phyloP scores from a whole-genome alignment of 2,113 vertebrate species.

The Synodontis membranacea region DNA sequence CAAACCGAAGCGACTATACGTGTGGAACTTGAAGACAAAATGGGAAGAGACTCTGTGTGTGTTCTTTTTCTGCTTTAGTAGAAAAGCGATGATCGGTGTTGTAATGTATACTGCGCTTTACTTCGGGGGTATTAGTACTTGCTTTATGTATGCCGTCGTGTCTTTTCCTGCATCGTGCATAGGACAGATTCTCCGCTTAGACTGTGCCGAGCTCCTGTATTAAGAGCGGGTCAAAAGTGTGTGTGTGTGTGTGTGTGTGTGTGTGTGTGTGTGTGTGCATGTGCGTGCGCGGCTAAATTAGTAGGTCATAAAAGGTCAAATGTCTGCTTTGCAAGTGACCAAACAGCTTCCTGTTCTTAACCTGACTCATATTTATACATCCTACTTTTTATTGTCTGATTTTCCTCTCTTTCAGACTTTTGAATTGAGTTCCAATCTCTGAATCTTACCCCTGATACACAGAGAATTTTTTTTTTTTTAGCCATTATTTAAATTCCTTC shows the following conservation, averaged over 20 bases:
- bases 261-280: not conserved
- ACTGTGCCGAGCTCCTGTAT: not conserved
- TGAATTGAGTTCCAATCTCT: too few relatives aligned
- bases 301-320: not conserved
- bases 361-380: not conserved
- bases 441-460: too few relatives aligned
- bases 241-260: not conserved
- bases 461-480: too few relatives aligned
- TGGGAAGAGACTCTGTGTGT: not conserved
- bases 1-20: conserved; percentile 5
- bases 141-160: not conserved
- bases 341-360: not conserved
- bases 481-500: not conserved
- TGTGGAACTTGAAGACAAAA: conserved; percentile 33
- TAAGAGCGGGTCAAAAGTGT: not conserved
- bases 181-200: not conserved
- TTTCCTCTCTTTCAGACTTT: not conserved
- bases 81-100: not conserved
- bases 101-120: not conserved
- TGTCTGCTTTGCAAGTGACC: not conserved
- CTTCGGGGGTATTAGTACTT: not conserved
- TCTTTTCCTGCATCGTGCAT: not conserved
- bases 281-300: not conserved
- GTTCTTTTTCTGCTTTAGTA: not conserved
- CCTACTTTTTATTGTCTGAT: not conserved